Evolutionary conservation across 2,113 vertebrate genomes (phyloP).

Genomic region (Patagioenas fasciata): DNA sequence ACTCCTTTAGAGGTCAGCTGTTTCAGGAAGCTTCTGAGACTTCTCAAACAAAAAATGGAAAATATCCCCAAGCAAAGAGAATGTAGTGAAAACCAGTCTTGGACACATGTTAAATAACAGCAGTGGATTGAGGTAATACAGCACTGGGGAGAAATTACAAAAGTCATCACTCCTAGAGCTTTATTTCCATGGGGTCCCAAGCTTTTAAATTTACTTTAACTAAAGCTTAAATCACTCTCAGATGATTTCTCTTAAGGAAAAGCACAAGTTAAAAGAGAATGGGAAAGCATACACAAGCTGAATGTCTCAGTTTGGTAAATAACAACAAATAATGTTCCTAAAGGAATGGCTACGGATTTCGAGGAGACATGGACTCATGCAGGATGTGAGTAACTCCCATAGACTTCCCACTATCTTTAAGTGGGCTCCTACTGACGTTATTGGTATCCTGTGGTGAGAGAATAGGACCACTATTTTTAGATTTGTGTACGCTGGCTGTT

Average conservation of each 20-base stretch:
- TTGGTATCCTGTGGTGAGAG: conserved; percentile 33
- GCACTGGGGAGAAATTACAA: background rate
- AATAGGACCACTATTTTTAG: conserved; percentile 62
- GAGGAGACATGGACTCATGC: conserved; percentile 42
- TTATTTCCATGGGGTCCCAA: background rate
- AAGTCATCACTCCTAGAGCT: background rate
- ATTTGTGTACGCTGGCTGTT: background rate
- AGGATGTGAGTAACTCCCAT: conserved; percentile 65
- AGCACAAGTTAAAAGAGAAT: background rate
- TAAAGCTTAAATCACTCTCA: background rate
- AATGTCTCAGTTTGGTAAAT: background rate
- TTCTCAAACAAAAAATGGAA: background rate
- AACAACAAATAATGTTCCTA: background rate
- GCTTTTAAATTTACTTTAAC: background rate
- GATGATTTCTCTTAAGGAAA: background rate
- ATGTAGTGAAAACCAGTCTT: background rate
- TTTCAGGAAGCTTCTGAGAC: background rate
- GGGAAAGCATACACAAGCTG: background rate
- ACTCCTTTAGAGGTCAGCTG: background rate
- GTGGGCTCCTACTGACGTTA: conserved; percentile 48
- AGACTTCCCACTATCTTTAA: conserved; percentile 50
- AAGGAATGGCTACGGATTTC: conserved; percentile 5
- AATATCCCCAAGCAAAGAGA: background rate
- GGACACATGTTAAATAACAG: background rate
- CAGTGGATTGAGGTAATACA: background rate